Evolutionary conservation across 2,797 vertebrate species (phyloP).

Genomic region (Antennarius maculatus): DNA sequence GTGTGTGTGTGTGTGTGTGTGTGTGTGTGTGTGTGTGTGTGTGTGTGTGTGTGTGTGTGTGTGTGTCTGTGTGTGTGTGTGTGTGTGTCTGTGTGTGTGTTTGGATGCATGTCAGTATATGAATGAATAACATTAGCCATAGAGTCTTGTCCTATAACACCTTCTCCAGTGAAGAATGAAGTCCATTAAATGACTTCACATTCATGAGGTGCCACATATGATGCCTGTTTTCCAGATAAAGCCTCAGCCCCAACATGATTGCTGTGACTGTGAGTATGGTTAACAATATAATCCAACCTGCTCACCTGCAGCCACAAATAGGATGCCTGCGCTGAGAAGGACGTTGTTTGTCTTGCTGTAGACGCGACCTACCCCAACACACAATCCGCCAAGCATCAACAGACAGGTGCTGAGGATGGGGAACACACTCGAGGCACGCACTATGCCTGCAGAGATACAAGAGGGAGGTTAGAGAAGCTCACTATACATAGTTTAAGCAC

Average conservation of each 20-base stretch:
- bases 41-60: too few species aligned
- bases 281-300: conserved; percentile 7
- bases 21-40: too few species aligned
- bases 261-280: conserved; percentile 2
- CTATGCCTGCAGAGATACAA: conserved; percentile 84
- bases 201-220: conserved; percentile 17
- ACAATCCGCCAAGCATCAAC: conserved; percentile 92
- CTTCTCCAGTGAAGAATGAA: neutral
- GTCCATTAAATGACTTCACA: conserved; percentile 23
- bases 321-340: conserved; percentile 95
- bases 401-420: conserved; percentile 95
- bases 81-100: too few species aligned
- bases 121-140: too few species aligned
- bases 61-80: too few species aligned
- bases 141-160: neutral
- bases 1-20: too few species aligned
- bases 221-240: conserved; percentile 16
- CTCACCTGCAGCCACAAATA: conserved; percentile 97
- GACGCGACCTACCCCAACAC: conserved; percentile 91
- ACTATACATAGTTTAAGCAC: neutral
- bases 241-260: conserved; percentile 5
- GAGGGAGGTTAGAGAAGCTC: neutral
- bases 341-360: conserved; percentile 96
- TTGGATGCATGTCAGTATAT: too few species aligned
- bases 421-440: conserved; percentile 97